Evolutionary conservation across 2,888 invertebrate species (phyloP), one percentile per base, ranked within the genome.

Genomic region (Lydus trimaculatus): DNA sequence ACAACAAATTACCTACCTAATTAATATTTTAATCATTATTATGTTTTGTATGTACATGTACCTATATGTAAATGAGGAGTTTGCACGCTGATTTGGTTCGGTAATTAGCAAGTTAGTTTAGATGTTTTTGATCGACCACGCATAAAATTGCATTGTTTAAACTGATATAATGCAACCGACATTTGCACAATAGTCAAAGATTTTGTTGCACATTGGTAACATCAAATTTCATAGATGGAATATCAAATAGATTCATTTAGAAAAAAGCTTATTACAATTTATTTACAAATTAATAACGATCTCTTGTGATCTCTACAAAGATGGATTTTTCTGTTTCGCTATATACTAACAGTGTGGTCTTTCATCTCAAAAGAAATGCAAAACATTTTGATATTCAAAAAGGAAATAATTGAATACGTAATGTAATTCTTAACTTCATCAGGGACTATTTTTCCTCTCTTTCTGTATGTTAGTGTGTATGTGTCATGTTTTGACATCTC

Each of bases 351-450:
- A 62, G 63, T 60, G 36, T 64, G 70, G 66, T 62, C 31, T 67
- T 70, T 66, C 70, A 56, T 70, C 63, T 68, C 20, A 52, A 70
- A 72, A 72, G 67, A 65, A 70, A 70, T 60, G 48, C 39, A 61
- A 66, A 72, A 74, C 76, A 78, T 79, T 43, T 79, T 77, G 76
- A 78, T 78, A 78, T 79, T 77, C 77, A 73, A 73, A n/a, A 52
- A 78, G 76, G 76, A 78, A 78, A 79, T 80, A 81, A 80, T 81
- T 80, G 80, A 81, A 81, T 80, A 74, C 74, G 79, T 78, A 81
- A 80, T 80, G 79, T 80, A 81, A 79, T 80, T 81, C 79, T 78
- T 79, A 75, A 77, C 76, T 77, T 79, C 79, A 78, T 79, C 79
- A 77, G 73, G 23, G 48, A 43, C 43, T 43, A 52, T 52, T 52